A percentile compares a stretch with the other conserved stretches of the same genome.
Conservation (phyloP, 2,888 invertebrate genomes). For the Lithophane leautieri region DNA sequence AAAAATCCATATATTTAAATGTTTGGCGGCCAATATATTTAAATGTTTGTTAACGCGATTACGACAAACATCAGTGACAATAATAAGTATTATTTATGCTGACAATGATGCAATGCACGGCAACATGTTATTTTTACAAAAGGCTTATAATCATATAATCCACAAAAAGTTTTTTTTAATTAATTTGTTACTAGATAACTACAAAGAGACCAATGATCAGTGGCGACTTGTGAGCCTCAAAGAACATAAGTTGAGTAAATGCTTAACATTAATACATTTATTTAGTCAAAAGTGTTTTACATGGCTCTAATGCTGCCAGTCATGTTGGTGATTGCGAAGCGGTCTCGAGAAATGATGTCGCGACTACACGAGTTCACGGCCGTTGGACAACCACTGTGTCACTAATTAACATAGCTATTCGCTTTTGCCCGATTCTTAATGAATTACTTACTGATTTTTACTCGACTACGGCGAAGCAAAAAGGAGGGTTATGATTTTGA, state of each 20-base stretch:
- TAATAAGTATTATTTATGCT: neutral
- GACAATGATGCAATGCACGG: neutral
- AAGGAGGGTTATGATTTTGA: too few species aligned
- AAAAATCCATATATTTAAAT: neutral
- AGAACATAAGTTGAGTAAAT: slow-evolving; percentile 10
- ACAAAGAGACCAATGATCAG: neutral
- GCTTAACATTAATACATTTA: slow-evolving; percentile 15
- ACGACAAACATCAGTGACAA: neutral
- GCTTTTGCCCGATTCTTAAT: slow-evolving; percentile 9
- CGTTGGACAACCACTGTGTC: slow-evolving; percentile 43
- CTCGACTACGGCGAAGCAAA: too few species aligned
- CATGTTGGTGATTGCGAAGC: slow-evolving; percentile 36
- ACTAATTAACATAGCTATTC: slow-evolving; percentile 28
- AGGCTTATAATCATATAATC: neutral
- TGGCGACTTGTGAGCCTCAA: slow-evolving; percentile 5
- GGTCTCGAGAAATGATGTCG: slow-evolving; percentile 32
- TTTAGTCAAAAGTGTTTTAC: slow-evolving; percentile 22
- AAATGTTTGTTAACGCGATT: slow-evolving; percentile 3
- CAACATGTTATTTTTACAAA: neutral
- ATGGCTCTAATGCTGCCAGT: slow-evolving; percentile 37
- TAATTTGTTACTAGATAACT: slow-evolving; percentile 20
- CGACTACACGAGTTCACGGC: slow-evolving; percentile 42
- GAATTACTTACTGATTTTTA: neutral
- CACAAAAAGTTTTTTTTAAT: slow-evolving; percentile 6
- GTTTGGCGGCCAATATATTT: neutral